Conservation (phyloP, 2,797 vertebrate species). For the Mormyrus hasselquistii region DNA sequence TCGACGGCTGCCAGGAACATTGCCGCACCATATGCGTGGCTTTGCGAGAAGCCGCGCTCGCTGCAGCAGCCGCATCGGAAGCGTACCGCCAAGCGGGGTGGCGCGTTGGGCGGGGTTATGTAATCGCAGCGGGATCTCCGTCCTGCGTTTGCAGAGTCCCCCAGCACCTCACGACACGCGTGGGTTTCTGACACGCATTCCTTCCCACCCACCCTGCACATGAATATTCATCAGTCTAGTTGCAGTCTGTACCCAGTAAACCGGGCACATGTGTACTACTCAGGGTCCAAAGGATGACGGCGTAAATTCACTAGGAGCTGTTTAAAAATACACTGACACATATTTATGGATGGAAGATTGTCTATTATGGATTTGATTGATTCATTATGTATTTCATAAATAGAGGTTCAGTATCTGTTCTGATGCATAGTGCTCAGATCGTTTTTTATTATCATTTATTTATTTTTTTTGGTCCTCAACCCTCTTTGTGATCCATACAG, state of each 20-base stretch:
- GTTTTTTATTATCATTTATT: background rate
- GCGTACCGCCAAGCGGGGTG: background rate
- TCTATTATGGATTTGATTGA: background rate
- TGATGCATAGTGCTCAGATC: background rate
- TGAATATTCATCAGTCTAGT: constrained; percentile 8
- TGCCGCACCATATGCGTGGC: background rate
- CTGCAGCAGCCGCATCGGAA: background rate
- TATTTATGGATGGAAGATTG: background rate
- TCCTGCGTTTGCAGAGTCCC: background rate
- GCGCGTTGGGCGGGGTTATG: background rate
- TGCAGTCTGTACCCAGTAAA: background rate
- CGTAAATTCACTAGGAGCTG: background rate
- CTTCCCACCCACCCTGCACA: background rate
- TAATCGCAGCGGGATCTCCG: background rate
- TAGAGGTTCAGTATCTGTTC: background rate
- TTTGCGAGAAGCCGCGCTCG: background rate
- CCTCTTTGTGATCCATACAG: background rate
- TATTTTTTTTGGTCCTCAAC: background rate
- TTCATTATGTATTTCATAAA: background rate
- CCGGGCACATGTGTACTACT: background rate
- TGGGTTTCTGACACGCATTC: background rate
- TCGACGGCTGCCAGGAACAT: background rate
- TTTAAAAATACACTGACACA: constrained; percentile 12
- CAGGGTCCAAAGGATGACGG: background rate
- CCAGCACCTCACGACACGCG: background rate